Conservation (phyloP, 2,888 invertebrate genomes). For the Drosophila rubida region DNA sequence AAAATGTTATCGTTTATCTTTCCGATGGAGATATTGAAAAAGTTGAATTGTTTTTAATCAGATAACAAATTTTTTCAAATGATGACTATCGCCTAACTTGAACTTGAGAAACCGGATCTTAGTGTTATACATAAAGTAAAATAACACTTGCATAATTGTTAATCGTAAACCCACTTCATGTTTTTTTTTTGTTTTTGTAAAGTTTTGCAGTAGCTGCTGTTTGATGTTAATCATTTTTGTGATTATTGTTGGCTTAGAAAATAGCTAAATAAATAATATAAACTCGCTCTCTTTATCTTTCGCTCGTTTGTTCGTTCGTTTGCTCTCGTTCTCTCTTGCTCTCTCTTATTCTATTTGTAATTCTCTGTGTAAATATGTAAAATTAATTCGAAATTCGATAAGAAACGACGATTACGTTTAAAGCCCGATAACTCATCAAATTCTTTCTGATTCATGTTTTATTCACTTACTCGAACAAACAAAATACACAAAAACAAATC, state of each 20-base stretch:
- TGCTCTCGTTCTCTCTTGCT: slow-evolving; percentile 9
- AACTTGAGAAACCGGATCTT: not conserved
- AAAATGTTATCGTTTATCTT: not conserved
- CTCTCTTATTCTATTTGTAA: slow-evolving; percentile 19
- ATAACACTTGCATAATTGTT: slow-evolving; percentile 24
- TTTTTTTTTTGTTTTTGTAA: slow-evolving; percentile 19
- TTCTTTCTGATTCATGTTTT: slow-evolving; percentile 76
- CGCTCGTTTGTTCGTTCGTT: slow-evolving; percentile 11
- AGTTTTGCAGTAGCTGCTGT: slow-evolving; percentile 39
- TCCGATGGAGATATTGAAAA: not conserved
- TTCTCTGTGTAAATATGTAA: slow-evolving; percentile 53
- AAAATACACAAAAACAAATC: slow-evolving; percentile 60
- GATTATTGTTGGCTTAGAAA: slow-evolving; percentile 50
- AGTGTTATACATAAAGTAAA: not conserved
- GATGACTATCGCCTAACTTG: not conserved
- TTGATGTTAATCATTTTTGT: slow-evolving; percentile 50
- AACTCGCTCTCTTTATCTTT: slow-evolving; percentile 13
- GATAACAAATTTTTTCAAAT: not conserved
- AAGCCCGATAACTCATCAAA: slow-evolving; percentile 68
- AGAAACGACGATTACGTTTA: slow-evolving; percentile 39
- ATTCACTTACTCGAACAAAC: slow-evolving; percentile 68
- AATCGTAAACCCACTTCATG: slow-evolving; percentile 24
- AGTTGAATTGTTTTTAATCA: not conserved
- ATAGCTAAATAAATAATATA: not conserved
- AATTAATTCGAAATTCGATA: slow-evolving; percentile 38